These are phyloP conservation scores for Latheticus oryzae DNA, from an alignment of 2,888 invertebrate genomes.

Conservation along the genomic window DNA sequence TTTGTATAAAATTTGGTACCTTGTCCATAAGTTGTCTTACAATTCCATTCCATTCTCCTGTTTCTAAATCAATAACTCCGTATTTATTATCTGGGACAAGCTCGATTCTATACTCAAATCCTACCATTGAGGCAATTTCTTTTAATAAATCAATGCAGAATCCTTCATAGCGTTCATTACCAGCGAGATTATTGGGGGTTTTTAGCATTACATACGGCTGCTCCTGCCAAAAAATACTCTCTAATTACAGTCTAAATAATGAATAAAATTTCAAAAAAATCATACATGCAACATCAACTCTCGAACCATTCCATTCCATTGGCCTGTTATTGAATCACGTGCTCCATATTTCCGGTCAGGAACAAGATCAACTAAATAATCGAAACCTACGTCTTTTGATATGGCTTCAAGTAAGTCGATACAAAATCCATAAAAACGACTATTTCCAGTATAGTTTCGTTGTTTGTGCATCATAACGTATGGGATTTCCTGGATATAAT, in stretches of 20 bases:
- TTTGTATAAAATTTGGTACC: too few species aligned
- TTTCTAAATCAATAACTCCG: conserved; percentile 78
- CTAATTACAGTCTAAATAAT: conserved; percentile 11
- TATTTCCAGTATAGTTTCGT: conserved; percentile 79
- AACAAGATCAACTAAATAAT: conserved; percentile 77
- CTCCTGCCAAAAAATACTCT: conserved; percentile 57
- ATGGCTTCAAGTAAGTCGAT: conserved; percentile 79
- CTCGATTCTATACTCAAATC: conserved; percentile 76
- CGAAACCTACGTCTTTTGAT: conserved; percentile 76
- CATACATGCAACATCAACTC: conserved; percentile 79
- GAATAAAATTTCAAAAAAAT: conserved; percentile 22
- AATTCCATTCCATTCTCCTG: conserved; percentile 81
- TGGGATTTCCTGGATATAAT: conserved; percentile 72
- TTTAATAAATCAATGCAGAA: conserved; percentile 79
- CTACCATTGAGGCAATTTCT: conserved; percentile 73
- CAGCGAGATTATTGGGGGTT: conserved; percentile 67
- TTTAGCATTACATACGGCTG: conserved; percentile 65
- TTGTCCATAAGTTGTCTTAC: conserved; percentile 76
- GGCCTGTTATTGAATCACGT: conserved; percentile 71
- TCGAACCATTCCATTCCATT: conserved; percentile 78
- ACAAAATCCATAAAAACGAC: conserved; percentile 83
- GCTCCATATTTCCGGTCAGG: conserved; percentile 78
- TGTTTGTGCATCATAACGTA: conserved; percentile 80
- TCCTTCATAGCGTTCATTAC: conserved; percentile 77
- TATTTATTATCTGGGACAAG: conserved; percentile 76